A percentile compares a stretch with the other conserved stretches of the same genome.
These are phyloP conservation scores for Hiodon tergisus DNA, from an alignment of 2,113 vertebrate genomes.

Conservation along the genomic window DNA sequence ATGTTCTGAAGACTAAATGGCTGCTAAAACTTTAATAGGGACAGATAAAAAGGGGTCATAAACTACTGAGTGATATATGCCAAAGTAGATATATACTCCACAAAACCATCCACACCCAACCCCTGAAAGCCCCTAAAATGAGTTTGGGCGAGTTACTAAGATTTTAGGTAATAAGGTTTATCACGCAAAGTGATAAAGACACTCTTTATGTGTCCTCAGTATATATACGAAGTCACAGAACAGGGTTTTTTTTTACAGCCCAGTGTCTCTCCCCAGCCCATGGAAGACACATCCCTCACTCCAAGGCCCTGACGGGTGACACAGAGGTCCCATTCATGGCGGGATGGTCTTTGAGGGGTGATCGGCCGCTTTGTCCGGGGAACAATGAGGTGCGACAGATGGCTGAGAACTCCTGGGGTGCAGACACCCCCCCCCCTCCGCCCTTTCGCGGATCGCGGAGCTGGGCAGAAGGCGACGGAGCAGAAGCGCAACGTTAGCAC, in stretches of 20 bases:
- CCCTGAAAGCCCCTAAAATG: too few species aligned
- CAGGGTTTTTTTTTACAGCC: not conserved
- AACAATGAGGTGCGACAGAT: constrained; percentile 31
- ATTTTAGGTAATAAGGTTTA: not conserved
- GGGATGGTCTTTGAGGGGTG: not conserved
- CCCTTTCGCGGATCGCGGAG: not conserved
- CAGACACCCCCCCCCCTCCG: not conserved
- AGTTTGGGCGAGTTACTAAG: not conserved
- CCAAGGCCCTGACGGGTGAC: not conserved
- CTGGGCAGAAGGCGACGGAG: not conserved
- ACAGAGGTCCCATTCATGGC: constrained; percentile 3
- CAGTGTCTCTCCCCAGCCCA: not conserved
- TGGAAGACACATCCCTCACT: too few species aligned
- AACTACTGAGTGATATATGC: not conserved
- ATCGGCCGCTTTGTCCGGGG: constrained; percentile 24
- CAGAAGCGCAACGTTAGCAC: constrained; percentile 11
- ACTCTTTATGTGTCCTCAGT: not conserved
- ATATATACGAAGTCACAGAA: not conserved
- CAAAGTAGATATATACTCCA: constrained; percentile 17
- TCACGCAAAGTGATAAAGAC: not conserved
- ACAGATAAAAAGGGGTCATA: constrained; percentile 10
- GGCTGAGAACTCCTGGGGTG: constrained; percentile 10
- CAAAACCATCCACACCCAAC: not conserved
- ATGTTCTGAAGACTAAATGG: constrained; percentile 5
- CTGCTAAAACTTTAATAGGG: constrained; percentile 21